Base-by-base conservation (phyloP, 2,113 vertebrate species). In the Pungitius pungitius region DNA sequence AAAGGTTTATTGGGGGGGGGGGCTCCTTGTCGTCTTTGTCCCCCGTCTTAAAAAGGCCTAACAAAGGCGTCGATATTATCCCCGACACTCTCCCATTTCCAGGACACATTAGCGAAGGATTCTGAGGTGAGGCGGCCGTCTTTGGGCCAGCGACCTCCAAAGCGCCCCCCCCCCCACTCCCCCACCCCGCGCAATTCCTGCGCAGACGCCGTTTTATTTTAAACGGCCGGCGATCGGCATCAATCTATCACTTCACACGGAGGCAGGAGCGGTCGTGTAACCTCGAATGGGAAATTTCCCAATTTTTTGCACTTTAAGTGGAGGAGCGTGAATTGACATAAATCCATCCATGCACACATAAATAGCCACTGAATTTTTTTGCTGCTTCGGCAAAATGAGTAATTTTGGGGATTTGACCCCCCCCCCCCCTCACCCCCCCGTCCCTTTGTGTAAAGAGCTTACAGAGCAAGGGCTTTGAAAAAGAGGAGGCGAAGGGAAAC, bases 361-460 rank as follows among this genome's bases (percentile, higher is more conserved):
- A 59, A 40, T 69, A 65, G 63, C 58, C 62, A 0, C 75, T 80
- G 87, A 87, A 85, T 87, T 82, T 83, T n/a, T 75, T 81, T 58
- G 62, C 81, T 68, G 80, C 87, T 81, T 73, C 69, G 17, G 77
- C 84, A 83, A 93, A 92, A 92, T 89, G 84, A 92, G 91, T 91
- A 89, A 94, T 94, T 93, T 90, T 85, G 92, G 84, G 91, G 88
- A 35, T 35, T 35, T 8, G 4, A 6, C 33, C 33, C 33, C 33
- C 33, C 33, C 33, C 33, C 33, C 1, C n/a, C n/a, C n/a, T n/a
- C n/a, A n/a, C n/a, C n/a, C n/a, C 1, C 33, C 33, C 83, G 84
- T 80, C 83, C 85, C 74, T 88, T 94, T 94, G 93, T 93, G 88
- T 73, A 73, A 64, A 80, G 89, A 88, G 92, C 91, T 93, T 92